These are phyloP conservation scores for Eira barbara DNA, from an alignment of 2,113 vertebrate species.

Conservation along the genomic window DNA sequence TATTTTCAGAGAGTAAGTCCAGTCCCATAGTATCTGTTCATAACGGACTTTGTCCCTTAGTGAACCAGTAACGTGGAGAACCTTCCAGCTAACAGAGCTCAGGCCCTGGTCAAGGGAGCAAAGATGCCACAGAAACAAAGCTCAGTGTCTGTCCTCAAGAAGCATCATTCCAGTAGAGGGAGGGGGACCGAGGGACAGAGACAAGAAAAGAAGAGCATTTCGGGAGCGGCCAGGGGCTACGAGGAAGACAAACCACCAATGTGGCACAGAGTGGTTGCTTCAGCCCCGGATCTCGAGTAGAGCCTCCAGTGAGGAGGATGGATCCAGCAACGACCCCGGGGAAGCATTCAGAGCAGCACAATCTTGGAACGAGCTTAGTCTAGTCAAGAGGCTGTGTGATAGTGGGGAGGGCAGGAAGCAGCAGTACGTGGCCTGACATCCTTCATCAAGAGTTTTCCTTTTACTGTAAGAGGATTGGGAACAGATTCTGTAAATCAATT, in stretches of 20 bases:
- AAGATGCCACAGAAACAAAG: neutral
- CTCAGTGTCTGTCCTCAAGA: neutral
- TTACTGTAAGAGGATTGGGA: neutral
- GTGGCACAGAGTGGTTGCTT: neutral
- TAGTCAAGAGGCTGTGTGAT: neutral
- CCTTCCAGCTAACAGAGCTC: neutral
- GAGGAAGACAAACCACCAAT: accelerated
- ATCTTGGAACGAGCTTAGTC: neutral
- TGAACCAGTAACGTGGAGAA: neutral
- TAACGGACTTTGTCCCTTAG: neutral
- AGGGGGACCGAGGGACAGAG: neutral
- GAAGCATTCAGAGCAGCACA: neutral
- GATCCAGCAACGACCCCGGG: accelerated
- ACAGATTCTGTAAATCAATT: neutral
- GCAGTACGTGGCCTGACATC: accelerated
- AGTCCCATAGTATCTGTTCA: neutral
- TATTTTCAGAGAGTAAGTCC: neutral
- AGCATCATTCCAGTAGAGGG: neutral
- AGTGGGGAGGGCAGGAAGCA: neutral
- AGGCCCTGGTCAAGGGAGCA: neutral
- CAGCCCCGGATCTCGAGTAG: accelerated
- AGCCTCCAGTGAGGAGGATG: neutral
- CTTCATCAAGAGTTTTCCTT: neutral
- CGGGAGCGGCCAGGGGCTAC: neutral
- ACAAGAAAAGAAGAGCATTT: neutral